Conservation (phyloP, 2,797 vertebrate genomes). For the Thalassophryne amazonica region DNA sequence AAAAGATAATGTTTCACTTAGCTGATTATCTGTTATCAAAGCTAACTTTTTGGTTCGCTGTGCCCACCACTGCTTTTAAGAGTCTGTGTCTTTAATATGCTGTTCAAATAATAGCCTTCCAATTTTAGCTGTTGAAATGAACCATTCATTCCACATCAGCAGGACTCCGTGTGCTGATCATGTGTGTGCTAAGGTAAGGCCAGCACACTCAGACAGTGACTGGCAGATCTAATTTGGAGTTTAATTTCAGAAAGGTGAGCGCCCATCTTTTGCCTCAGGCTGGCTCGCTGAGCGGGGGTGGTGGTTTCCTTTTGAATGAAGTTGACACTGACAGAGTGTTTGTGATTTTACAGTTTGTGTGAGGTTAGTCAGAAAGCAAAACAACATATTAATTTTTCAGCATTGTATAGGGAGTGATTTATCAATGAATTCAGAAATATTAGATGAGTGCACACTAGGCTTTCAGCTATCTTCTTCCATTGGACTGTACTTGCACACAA, state of each 20-base stretch:
- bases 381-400: too few species aligned
- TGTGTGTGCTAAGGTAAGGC: conserved; percentile 37
- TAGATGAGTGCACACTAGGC: too few species aligned
- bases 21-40: too few species aligned
- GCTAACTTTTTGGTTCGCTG: too few species aligned
- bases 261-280: conserved; percentile 51
- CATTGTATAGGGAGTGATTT: too few species aligned
- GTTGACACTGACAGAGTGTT: conserved; percentile 12
- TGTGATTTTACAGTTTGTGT: not conserved
- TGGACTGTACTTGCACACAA: too few species aligned
- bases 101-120: conserved; percentile 51
- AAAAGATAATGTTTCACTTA: too few species aligned
- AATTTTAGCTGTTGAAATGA: conserved; percentile 50
- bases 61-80: conserved; percentile 10
- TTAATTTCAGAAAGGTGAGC: conserved; percentile 64
- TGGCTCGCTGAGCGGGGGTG: conserved; percentile 23
- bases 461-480: too few species aligned
- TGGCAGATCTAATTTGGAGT: conserved; percentile 71
- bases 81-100: conserved; percentile 52
- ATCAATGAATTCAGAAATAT: too few species aligned
- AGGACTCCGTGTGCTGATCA: not conserved
- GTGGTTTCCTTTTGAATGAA: conserved; percentile 9
- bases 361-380: not conserved
- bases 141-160: conserved; percentile 31
- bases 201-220: conserved; percentile 64